Base-by-base conservation (phyloP, 2,888 invertebrate genomes). In the Galerucella nymphaeae region DNA sequence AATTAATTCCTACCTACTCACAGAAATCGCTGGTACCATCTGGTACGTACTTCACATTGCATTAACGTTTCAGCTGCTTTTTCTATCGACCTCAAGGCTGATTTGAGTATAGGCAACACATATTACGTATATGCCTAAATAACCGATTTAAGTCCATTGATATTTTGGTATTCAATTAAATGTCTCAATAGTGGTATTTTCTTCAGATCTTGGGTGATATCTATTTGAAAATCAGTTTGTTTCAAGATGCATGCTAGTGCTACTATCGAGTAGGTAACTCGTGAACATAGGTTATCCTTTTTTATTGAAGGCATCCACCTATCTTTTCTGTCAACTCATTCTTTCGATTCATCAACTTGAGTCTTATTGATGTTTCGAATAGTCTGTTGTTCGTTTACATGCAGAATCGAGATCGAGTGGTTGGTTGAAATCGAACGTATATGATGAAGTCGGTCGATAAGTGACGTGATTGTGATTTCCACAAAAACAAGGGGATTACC, bases 401-500 rank as follows among this genome's bases (percentile, higher is more conserved):
- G 14, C 6, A 3, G 14, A 48, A 48, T 48, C 14, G 14, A 14
- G n/a, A n/a, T n/a, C n/a, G n/a, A n/a, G n/a, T n/a, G n/a, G n/a
- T n/a, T n/a, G n/a, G n/a, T n/a, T 8, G 2, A 53, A 16, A 53
- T 18, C 53, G 18, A 16, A 16, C n/a, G n/a, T 48, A 48, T 48
- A 53, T 16, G 53, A 53, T 53, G 10, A 53, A 53, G 53, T 53
- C 53, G 53, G 53, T 53, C 53, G 53, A 53, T 53, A 53, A 53
- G 53, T 58, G 58, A 30, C 58, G 58, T 58, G 58, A 30, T 58
- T 62, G 61, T 62, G 16, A 62, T 41, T 42, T 41, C 18, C 50
- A 30, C 65, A 66, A 71, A 65, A 30, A n/a, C 41, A 71, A 66
- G 71, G 71, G 71, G 66, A 71, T 71, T 71, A 66, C 65, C 71